phyloP scores from a whole-genome alignment of 2,888 invertebrate species.

The Lagria hirta region DNA sequence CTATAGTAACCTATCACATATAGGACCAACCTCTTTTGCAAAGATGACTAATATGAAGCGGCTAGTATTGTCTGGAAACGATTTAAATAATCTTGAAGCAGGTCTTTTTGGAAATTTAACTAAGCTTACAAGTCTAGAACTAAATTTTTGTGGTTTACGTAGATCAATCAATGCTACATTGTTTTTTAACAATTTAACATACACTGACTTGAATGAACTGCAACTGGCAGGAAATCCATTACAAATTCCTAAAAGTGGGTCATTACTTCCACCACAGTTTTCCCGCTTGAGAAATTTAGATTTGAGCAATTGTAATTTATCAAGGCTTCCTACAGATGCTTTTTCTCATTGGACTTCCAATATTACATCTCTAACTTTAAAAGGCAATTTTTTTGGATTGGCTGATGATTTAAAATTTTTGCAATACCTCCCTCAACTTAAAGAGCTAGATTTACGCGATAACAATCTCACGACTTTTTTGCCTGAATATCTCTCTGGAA shows the following conservation, averaged over 20 bases:
- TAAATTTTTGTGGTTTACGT: constrained; percentile 69
- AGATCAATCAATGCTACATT: constrained; percentile 65
- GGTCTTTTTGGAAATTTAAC: constrained; percentile 70
- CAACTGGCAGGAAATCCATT: constrained; percentile 69
- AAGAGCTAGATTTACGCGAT: constrained; percentile 64
- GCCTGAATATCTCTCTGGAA: constrained; percentile 59
- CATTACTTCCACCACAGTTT: constrained; percentile 66
- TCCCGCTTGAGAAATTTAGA: constrained; percentile 66
- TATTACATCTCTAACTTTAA: constrained; percentile 63
- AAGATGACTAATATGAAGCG: constrained; percentile 69
- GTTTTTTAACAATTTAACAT: constrained; percentile 66
- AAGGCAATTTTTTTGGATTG: constrained; percentile 59
- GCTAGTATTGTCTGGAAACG: constrained; percentile 69
- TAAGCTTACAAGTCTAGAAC: constrained; percentile 65
- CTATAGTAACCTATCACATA: constrained; percentile 66
- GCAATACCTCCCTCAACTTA: constrained; percentile 58
- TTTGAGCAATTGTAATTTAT: constrained; percentile 66
- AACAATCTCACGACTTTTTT: constrained; percentile 64
- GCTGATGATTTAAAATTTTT: constrained; percentile 60
- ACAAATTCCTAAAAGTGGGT: constrained; percentile 60
- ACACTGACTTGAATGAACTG: constrained; percentile 67
- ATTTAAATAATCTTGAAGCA: constrained; percentile 64
- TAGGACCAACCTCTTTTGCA: constrained; percentile 67
- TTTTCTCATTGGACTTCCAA: constrained; percentile 65
- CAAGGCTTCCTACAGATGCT: constrained; percentile 61